Conservation (phyloP, 1,140 invertebrate genomes). For the Colletes gigas region DNA sequence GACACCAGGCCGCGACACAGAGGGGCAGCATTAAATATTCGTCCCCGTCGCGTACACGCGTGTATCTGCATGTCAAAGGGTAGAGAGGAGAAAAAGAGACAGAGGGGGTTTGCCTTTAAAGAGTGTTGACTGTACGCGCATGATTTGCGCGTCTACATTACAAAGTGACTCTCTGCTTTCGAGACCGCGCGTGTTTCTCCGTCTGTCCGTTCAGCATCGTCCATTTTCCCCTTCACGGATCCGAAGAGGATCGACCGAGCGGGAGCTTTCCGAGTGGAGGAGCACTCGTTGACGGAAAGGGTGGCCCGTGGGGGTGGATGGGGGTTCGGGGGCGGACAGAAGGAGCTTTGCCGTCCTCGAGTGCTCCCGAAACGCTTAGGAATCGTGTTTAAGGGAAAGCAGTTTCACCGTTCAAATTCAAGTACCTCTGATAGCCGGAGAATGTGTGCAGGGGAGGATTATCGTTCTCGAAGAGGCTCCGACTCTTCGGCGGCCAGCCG, state of each 20-base stretch:
- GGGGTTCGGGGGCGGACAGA: background rate
- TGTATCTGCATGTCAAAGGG: slow-evolving; percentile 61
- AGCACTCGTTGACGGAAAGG: slow-evolving; percentile 21
- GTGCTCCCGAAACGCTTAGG: slow-evolving; percentile 46
- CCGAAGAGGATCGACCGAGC: slow-evolving; percentile 43
- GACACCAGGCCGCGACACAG: background rate
- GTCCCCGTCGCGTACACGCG: background rate
- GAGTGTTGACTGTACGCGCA: slow-evolving; percentile 49
- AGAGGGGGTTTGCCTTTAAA: slow-evolving; percentile 29
- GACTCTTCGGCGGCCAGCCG: slow-evolving; percentile 20
- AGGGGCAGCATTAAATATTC: slow-evolving; percentile 24
- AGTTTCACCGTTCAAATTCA: slow-evolving; percentile 31
- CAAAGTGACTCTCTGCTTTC: slow-evolving; percentile 46
- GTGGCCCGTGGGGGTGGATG: background rate
- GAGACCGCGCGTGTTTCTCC: slow-evolving; percentile 40
- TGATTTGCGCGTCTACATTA: slow-evolving; percentile 42
- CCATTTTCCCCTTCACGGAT: slow-evolving; percentile 43
- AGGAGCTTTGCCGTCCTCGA: slow-evolving; percentile 35
- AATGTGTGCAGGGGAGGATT: slow-evolving; percentile 36
- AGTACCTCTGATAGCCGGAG: slow-evolving; percentile 30
- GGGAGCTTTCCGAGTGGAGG: slow-evolving; percentile 25
- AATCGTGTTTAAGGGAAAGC: slow-evolving; percentile 49
- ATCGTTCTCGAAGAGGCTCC: slow-evolving; percentile 32
- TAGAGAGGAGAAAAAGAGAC: background rate
- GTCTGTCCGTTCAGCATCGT: slow-evolving; percentile 50